A percentile compares a stretch with the other conserved stretches of the same genome.
Conservation (phyloP, 1,140 invertebrate genomes). For the Halesus radiatus region DNA sequence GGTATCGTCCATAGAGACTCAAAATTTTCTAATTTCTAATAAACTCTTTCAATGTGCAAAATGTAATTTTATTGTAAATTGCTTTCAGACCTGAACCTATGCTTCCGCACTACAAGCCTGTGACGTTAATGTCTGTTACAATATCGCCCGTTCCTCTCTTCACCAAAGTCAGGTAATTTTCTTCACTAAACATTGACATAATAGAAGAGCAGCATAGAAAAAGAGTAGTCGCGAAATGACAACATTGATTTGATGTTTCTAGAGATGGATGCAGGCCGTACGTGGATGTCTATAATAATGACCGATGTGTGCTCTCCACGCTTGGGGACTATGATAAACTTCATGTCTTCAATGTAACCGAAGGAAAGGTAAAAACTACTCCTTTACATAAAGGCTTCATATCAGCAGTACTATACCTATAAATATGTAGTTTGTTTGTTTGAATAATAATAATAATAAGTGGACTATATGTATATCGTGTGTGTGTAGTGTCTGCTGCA, state of each 20-base stretch:
- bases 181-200: no score
- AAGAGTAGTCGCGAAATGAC: no score
- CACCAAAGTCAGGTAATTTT: conserved; percentile 84
- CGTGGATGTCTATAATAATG: conserved; percentile 92
- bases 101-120: conserved; percentile 82
- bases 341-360: conserved; percentile 81
- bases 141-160: conserved; percentile 92
- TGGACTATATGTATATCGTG: neutral
- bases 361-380: conserved; percentile 76
- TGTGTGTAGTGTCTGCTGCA: conserved; percentile 61
- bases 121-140: conserved; percentile 82
- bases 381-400: neutral
- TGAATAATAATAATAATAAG: no score
- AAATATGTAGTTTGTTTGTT: no score
- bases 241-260: conserved; percentile 47
- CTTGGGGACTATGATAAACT: conserved; percentile 91
- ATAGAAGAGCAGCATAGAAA: no score
- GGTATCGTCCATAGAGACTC: no score
- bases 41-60: no score
- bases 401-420: no score
- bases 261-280: conserved; percentile 95
- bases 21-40: no score
- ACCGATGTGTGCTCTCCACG: conserved; percentile 86
- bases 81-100: conserved; percentile 66
- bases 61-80: no score